phyloP scores from a whole-genome alignment of 1,140 invertebrate species.

The Brachionus rotundiformis region DNA sequence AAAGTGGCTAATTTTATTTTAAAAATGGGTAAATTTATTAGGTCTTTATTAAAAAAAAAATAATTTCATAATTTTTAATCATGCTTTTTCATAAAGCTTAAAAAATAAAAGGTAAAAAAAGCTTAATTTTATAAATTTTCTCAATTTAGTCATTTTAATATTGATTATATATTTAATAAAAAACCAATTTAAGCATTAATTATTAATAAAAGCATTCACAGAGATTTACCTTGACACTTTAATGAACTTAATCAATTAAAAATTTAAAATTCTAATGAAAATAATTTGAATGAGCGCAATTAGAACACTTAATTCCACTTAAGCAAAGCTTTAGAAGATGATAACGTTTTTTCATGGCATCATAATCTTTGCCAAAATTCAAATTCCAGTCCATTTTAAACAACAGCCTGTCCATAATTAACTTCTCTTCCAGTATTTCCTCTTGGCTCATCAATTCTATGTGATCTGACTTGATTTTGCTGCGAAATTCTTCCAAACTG shows the following conservation, averaged over 20 bases:
- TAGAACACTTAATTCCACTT: conserved; percentile 5
- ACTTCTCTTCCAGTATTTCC: background rate
- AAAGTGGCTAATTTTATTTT: no score
- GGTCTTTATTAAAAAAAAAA: no score
- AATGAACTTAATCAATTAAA: background rate
- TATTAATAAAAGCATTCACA: no score
- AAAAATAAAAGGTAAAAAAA: no score
- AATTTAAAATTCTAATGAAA: conserved; percentile 17
- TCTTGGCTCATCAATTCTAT: conserved; percentile 12
- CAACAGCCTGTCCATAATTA: background rate
- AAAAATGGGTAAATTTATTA: no score
- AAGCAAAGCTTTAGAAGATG: background rate
- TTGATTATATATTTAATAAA: no score
- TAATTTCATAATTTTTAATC: no score
- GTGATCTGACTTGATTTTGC: background rate
- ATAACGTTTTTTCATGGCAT: background rate
- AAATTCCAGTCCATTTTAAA: conserved; percentile 23
- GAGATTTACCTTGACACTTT: no score
- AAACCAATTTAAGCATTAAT: background rate
- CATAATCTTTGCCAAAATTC: background rate
- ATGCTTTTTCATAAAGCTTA: no score
- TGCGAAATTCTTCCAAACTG: background rate
- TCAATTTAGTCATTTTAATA: no score
- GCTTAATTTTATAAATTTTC: no score
- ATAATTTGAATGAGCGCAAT: background rate